phyloP scores from a whole-genome alignment of 1,140 invertebrate species.

The Coenobita brevimanus region DNA sequence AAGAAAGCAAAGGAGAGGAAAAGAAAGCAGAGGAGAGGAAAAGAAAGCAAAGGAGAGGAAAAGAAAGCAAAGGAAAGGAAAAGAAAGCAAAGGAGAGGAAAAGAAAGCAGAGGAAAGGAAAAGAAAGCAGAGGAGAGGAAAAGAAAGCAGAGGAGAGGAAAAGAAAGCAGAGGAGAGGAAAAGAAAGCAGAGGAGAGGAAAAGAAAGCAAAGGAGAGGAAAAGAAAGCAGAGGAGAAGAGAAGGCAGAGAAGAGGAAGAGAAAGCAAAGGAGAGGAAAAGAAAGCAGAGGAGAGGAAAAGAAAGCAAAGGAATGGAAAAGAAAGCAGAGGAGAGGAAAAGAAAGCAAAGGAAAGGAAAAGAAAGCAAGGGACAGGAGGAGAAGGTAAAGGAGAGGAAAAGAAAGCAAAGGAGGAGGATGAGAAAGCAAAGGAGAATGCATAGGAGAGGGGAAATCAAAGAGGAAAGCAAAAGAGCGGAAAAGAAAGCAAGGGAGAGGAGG shows the following conservation, averaged over 20 bases:
- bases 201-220: slow-evolving; percentile 5
- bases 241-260: slow-evolving; percentile 12
- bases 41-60: too few relatives aligned
- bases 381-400: slow-evolving; percentile 14
- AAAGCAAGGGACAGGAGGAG: slow-evolving; percentile 2
- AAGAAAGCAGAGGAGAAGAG: slow-evolving; percentile 21
- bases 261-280: neutral
- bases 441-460: too few relatives aligned
- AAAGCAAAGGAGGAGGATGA: slow-evolving; percentile 13
- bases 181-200: slow-evolving; percentile 13
- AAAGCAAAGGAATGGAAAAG: slow-evolving; percentile 14
- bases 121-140: slow-evolving; percentile 13
- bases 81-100: too few relatives aligned
- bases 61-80: too few relatives aligned
- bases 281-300: slow-evolving; percentile 13
- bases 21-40: too few relatives aligned
- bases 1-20: neutral
- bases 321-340: slow-evolving; percentile 15
- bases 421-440: slow-evolving; percentile 9
- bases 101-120: neutral
- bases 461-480: too few relatives aligned
- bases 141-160: slow-evolving; percentile 13
- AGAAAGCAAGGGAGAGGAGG: too few relatives aligned
- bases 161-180: slow-evolving; percentile 13
- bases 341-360: slow-evolving; percentile 6